A percentile compares a stretch with the other conserved stretches of the same genome.
phyloP scores from a whole-genome alignment of 1,140 invertebrate genomes.

The Heterodera schachtii region DNA sequence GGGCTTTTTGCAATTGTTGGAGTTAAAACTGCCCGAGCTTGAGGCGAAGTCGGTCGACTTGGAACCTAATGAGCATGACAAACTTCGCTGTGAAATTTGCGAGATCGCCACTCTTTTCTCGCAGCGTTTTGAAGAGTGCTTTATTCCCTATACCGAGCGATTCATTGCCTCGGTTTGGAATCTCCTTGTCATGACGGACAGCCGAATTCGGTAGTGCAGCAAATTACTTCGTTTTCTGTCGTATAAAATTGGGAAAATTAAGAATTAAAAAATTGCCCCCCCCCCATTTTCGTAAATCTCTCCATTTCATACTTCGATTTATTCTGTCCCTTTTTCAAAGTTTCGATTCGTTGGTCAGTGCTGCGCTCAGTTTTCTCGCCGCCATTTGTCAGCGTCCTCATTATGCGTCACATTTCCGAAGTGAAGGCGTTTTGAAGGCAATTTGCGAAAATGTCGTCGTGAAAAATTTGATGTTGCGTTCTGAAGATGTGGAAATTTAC shows the following conservation, averaged over 20 bases:
- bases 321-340: slow-evolving; percentile 18
- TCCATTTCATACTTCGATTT: neutral
- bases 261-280: too few relatives aligned
- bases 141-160: slow-evolving; percentile 79
- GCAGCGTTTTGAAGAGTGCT: slow-evolving; percentile 96
- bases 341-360: slow-evolving; percentile 77
- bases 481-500: slow-evolving; percentile 90
- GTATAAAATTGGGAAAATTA: too few relatives aligned
- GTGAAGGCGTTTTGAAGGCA: slow-evolving; percentile 79
- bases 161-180: slow-evolving; percentile 93
- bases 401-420: slow-evolving; percentile 86
- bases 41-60: slow-evolving; percentile 73
- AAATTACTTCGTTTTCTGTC: neutral
- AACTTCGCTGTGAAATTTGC: slow-evolving; percentile 89
- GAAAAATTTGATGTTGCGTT: slow-evolving; percentile 93
- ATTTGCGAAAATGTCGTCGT: slow-evolving; percentile 97
- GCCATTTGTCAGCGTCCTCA: slow-evolving; percentile 86
- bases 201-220: slow-evolving; percentile 71
- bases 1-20: slow-evolving; percentile 43
- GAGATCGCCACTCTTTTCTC: slow-evolving; percentile 92
- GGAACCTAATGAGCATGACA: slow-evolving; percentile 76
- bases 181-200: slow-evolving; percentile 74
- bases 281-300: too few relatives aligned
- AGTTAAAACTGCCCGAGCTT: slow-evolving; percentile 36
- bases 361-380: slow-evolving; percentile 89